These are phyloP conservation scores for Menidia beryllina DNA, from an alignment of 2,113 vertebrate genomes.

Conservation along the genomic window DNA sequence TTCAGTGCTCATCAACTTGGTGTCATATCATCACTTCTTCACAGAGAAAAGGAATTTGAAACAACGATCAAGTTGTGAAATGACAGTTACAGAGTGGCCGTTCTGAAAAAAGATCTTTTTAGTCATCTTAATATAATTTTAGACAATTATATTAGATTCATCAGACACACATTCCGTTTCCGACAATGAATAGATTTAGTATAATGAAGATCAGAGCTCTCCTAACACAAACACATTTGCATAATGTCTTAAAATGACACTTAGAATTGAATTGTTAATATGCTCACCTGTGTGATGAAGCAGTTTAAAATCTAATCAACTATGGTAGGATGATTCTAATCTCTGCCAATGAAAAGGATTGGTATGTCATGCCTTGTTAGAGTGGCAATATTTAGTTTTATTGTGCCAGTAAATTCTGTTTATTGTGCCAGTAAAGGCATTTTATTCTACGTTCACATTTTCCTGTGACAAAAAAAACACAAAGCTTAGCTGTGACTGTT, in stretches of 20 bases:
- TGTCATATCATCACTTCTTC: too few species aligned
- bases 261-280: not conserved
- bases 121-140: not conserved
- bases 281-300: not conserved
- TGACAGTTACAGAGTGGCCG: constrained; percentile 14
- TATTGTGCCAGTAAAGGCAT: not conserved
- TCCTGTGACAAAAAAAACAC: not conserved
- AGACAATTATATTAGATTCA: not conserved
- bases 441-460: constrained; percentile 17
- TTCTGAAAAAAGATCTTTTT: constrained; percentile 1
- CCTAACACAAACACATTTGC: not conserved
- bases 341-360: constrained; percentile 3
- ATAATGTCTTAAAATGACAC: not conserved
- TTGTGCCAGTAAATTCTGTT: not conserved
- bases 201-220: constrained; percentile 2
- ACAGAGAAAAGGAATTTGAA: not conserved
- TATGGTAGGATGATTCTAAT: not conserved
- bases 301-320: not conserved
- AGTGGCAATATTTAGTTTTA: not conserved
- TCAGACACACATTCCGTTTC: constrained; percentile 14
- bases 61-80: not conserved
- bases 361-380: constrained; percentile 5
- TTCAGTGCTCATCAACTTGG: too few species aligned
- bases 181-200: not conserved
- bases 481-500: not conserved